phyloP scores from a whole-genome alignment of 2,797 vertebrate genomes.

The Prionace glauca region DNA sequence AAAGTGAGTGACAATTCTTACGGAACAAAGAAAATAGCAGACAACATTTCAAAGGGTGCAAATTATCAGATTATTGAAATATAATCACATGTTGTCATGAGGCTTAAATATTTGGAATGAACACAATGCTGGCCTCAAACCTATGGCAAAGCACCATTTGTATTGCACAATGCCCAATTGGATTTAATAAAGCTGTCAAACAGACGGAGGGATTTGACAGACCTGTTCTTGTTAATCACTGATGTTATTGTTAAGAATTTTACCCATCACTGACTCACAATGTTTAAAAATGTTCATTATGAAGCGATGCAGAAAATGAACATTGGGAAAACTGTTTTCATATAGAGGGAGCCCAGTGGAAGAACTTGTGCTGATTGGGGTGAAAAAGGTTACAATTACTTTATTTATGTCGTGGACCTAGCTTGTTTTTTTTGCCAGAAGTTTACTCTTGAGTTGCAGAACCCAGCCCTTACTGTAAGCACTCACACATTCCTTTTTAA shows the following conservation, averaged over 20 bases:
- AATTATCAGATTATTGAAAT: not conserved
- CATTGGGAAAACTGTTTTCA: not conserved
- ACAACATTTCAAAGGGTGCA: not conserved
- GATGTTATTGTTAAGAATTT: not conserved
- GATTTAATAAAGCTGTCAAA: not conserved
- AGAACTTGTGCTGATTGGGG: not conserved
- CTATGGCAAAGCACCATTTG: not conserved
- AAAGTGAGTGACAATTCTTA: not conserved
- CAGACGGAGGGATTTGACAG: not conserved
- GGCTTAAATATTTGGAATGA: not conserved
- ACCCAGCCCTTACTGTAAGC: not conserved
- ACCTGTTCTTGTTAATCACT: not conserved
- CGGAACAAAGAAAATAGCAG: not conserved
- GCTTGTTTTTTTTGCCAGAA: not conserved
- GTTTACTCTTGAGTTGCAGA: not conserved
- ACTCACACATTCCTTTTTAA: not conserved
- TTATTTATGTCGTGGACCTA: not conserved
- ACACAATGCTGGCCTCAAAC: not conserved
- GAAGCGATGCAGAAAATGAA: not conserved
- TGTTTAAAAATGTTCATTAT: not conserved
- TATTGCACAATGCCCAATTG: not conserved
- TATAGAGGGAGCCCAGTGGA: not conserved
- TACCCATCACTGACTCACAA: not conserved
- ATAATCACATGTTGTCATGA: not conserved
- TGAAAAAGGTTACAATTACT: not conserved